These are phyloP conservation scores for Ochropleura leucogaster DNA, from an alignment of 2,888 invertebrate species.

Conservation along the genomic window DNA sequence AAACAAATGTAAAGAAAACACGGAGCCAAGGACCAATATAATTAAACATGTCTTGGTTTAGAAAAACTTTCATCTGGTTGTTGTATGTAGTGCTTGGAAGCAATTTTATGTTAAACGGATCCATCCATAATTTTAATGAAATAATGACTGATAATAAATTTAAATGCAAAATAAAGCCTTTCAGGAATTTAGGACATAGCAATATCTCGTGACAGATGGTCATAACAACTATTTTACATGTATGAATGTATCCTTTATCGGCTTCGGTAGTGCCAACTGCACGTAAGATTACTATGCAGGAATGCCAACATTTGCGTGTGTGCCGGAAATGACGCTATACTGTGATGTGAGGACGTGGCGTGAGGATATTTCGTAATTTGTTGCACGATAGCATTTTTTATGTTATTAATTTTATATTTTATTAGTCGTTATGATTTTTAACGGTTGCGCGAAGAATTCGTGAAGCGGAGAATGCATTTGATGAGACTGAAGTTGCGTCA, in stretches of 20 bases:
- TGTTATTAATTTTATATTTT: constrained; percentile 24
- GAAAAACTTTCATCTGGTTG: background rate
- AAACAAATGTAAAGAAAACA: background rate
- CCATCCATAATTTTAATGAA: background rate
- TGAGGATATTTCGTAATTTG: constrained; percentile 59
- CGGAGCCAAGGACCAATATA: background rate
- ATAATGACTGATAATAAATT: background rate
- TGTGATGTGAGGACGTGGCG: constrained; percentile 62
- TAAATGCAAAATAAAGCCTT: background rate
- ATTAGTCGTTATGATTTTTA: constrained; percentile 13
- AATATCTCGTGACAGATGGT: constrained; percentile 15
- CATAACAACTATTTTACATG: constrained; percentile 15
- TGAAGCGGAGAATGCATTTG: constrained; percentile 5
- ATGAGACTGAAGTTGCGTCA: background rate
- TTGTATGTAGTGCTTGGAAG: background rate
- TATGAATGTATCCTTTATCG: constrained; percentile 24
- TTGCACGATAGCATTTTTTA: constrained; percentile 28
- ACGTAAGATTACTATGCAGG: constrained; percentile 59
- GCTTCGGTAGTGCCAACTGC: constrained; percentile 38
- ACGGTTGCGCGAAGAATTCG: background rate
- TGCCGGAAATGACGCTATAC: constrained; percentile 61
- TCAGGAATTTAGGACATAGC: background rate
- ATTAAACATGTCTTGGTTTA: background rate
- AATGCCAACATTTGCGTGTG: constrained; percentile 64
- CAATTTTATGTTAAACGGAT: too few relatives aligned